Conservation (phyloP, 2,888 invertebrate genomes). For the Apocheima hispidaria region DNA sequence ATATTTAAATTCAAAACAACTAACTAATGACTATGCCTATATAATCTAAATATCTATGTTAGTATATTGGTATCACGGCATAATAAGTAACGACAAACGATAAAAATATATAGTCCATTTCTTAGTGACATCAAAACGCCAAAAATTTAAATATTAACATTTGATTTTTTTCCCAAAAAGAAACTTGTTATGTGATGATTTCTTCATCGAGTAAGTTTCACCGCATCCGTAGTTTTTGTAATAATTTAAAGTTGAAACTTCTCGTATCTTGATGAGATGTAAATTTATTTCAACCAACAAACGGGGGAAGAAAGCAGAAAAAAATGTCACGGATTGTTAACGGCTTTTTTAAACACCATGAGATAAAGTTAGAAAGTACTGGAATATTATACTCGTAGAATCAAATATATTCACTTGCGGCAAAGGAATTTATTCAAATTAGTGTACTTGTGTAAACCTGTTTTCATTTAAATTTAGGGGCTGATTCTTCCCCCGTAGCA, state of each 20-base stretch:
- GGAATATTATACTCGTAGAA: conserved; percentile 40
- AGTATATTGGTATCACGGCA: neutral
- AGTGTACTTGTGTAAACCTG: conserved; percentile 77
- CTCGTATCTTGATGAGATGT: conserved; percentile 37
- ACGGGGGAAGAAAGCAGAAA: conserved; percentile 43
- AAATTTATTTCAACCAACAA: conserved; percentile 41
- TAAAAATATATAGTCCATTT: neutral
- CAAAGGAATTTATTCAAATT: conserved; percentile 74
- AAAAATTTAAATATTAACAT: neutral
- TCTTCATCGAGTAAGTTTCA: conserved; percentile 5
- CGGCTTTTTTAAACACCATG: conserved; percentile 46
- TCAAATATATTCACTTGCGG: conserved; percentile 49
- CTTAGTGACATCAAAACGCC: neutral
- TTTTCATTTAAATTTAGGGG: conserved; percentile 56
- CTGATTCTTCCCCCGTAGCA: conserved; percentile 50
- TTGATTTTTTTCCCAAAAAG: neutral
- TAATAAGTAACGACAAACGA: neutral
- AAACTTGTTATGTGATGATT: neutral
- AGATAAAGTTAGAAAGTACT: conserved; percentile 47
- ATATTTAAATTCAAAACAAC: conserved; percentile 21
- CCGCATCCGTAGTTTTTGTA: conserved; percentile 11
- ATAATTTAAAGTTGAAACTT: conserved; percentile 22
- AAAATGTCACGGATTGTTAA: conserved; percentile 49
- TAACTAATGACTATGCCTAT: conserved; percentile 4
- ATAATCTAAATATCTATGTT: conserved; percentile 5